Percentiles rank a stretch among this genome's conserved stretches.
These are phyloP conservation scores for Meteorus sp. DNA, from an alignment of 1,140 invertebrate species.

Conservation along the genomic window DNA sequence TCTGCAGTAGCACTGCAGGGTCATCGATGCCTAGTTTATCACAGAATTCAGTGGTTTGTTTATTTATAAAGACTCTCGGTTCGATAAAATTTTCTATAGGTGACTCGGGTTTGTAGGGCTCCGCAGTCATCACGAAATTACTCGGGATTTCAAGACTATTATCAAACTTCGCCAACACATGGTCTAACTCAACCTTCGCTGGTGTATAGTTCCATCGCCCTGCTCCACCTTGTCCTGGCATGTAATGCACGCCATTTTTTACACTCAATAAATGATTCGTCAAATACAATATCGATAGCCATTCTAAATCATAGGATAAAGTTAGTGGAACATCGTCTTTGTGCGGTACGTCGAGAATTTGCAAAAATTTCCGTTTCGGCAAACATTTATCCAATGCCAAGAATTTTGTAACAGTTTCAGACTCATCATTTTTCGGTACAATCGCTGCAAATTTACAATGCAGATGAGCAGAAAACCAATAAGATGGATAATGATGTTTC, in stretches of 20 bases:
- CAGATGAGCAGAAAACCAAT: conserved; percentile 97
- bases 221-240: conserved; percentile 74
- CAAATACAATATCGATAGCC: conserved; percentile 83
- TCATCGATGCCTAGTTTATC: conserved; percentile 77
- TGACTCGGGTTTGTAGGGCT: conserved; percentile 63
- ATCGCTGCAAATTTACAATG: conserved; percentile 94
- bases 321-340: conserved; percentile 62
- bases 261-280: conserved; percentile 88
- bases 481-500: conserved; percentile 75
- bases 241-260: conserved; percentile 69
- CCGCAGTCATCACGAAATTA: conserved; percentile 77
- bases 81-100: conserved; percentile 40
- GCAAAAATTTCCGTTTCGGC: conserved; percentile 83
- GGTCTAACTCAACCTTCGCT: conserved; percentile 71
- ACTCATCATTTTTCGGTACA: conserved; percentile 62
- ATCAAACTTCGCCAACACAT: conserved; percentile 68
- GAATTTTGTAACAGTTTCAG: conserved; percentile 76
- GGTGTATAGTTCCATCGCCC: conserved; percentile 79
- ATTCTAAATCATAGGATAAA: conserved; percentile 89
- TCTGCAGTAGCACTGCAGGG: conserved; percentile 62
- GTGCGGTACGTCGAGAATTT: conserved; percentile 67
- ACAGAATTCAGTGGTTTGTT: conserved; percentile 83
- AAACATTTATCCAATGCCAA: conserved; percentile 96
- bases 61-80: conserved; percentile 67
- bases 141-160: conserved; percentile 69